A percentile compares a stretch with the other conserved stretches of the same genome.
Conservation (phyloP, 2,797 vertebrate species). For the Scleropages formosus region DNA sequence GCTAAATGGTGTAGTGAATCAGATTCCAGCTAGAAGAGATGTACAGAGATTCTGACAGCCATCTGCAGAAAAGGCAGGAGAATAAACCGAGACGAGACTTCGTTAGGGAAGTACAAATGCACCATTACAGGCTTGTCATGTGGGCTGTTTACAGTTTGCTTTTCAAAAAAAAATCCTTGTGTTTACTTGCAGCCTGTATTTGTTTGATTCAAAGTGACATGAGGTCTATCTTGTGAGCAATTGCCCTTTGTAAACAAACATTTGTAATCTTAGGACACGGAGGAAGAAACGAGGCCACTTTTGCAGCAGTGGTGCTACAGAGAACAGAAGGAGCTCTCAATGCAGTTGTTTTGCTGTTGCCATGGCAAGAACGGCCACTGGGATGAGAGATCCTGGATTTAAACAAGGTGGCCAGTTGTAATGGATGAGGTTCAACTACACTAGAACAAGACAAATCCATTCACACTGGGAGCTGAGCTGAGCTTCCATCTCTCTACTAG, state of each 20-base stretch:
- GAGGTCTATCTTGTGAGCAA: background rate
- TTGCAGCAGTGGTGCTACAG: background rate
- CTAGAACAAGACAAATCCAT: background rate
- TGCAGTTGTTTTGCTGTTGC: background rate
- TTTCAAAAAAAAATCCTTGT: background rate
- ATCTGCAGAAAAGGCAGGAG: too few species aligned
- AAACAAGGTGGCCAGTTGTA: background rate
- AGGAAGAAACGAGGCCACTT: background rate
- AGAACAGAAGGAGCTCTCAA: background rate
- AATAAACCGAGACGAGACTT: too few species aligned
- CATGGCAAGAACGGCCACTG: background rate
- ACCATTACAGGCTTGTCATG: background rate
- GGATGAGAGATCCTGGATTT: background rate
- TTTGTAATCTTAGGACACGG: background rate
- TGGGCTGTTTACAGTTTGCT: background rate
- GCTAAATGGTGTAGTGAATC: too few species aligned
- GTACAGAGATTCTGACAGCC: too few species aligned
- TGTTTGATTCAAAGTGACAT: background rate
- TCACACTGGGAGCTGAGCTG: background rate
- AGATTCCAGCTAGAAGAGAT: too few species aligned
- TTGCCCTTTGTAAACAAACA: background rate
- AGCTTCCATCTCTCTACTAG: too few species aligned
- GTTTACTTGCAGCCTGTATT: slow-evolving; percentile 18
- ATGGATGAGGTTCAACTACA: too few species aligned
- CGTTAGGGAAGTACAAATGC: background rate